Evolutionary conservation across 2,888 invertebrate species (phyloP).

Genomic region (Caenorhabditis imperialis): DNA sequence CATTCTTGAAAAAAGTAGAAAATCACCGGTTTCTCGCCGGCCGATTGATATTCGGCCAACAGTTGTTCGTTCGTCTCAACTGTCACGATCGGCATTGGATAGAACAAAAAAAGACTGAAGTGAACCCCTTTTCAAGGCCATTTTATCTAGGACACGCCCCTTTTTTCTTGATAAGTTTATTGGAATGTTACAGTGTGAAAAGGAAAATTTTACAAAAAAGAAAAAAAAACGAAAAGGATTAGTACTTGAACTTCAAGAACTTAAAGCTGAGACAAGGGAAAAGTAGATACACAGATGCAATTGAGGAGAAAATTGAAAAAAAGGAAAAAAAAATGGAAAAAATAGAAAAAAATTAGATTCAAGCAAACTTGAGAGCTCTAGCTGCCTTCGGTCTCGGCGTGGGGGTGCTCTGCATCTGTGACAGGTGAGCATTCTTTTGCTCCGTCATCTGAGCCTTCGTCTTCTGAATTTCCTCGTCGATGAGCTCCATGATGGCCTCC

Average conservation of each 20-base stretch:
- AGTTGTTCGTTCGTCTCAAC: conserved; percentile 10
- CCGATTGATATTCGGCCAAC: conserved; percentile 1
- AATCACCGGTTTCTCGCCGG: conserved; percentile 8
- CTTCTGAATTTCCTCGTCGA: conserved; percentile 17
- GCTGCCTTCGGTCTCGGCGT: conserved; percentile 39
- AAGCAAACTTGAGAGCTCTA: conserved; percentile 32
- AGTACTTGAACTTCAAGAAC: too few relatives aligned
- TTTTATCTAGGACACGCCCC: too few relatives aligned
- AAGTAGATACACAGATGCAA: not conserved
- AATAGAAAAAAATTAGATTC: not conserved
- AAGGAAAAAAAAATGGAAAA: not conserved
- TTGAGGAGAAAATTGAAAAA: not conserved
- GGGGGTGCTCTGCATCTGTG: conserved; percentile 15
- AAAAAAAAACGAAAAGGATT: too few relatives aligned
- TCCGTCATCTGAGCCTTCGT: conserved; percentile 6
- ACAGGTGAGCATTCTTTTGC: conserved; percentile 12
- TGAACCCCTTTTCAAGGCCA: too few relatives aligned
- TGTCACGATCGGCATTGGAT: conserved; percentile 9
- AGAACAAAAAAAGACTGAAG: not conserved
- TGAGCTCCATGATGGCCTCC: conserved; percentile 27
- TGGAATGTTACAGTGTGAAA: too few relatives aligned
- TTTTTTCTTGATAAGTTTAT: too few relatives aligned
- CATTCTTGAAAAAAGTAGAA: conserved; percentile 17
- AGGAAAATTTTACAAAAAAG: too few relatives aligned
- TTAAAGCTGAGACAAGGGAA: too few relatives aligned